Evolutionary conservation across 2,797 vertebrate genomes (phyloP).

Genomic region (Neosilurus mollespiculum): DNA sequence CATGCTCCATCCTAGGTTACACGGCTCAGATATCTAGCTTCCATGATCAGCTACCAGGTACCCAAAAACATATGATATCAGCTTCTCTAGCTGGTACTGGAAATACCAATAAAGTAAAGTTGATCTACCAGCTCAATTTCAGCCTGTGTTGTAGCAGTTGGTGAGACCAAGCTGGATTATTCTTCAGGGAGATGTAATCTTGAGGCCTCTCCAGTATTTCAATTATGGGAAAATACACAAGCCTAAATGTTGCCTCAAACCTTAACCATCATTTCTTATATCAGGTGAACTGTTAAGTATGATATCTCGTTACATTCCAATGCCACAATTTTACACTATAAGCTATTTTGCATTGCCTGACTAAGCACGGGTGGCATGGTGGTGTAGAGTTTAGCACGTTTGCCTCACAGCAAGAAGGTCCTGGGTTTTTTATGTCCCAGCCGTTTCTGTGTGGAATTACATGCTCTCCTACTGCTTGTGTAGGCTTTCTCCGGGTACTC

Average conservation of each 20-base stretch:
- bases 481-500: no score
- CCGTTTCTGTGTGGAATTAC: no score
- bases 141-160: neutral
- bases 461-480: no score
- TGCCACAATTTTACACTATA: neutral
- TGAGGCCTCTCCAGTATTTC: neutral
- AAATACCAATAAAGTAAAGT: no score
- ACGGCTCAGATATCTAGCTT: neutral
- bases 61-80: neutral
- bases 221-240: neutral
- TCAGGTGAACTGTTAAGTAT: neutral
- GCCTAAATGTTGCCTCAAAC: neutral
- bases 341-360: neutral
- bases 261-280: no score
- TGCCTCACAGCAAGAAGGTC: no score
- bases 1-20: neutral
- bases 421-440: no score
- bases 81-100: neutral
- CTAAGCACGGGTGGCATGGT: no score
- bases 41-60: no score
- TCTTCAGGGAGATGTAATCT: neutral
- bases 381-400: no score
- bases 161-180: neutral
- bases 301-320: neutral
- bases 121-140: neutral